Conservation (phyloP, 2,888 invertebrate species). For the Drosophila peninsularis region DNA sequence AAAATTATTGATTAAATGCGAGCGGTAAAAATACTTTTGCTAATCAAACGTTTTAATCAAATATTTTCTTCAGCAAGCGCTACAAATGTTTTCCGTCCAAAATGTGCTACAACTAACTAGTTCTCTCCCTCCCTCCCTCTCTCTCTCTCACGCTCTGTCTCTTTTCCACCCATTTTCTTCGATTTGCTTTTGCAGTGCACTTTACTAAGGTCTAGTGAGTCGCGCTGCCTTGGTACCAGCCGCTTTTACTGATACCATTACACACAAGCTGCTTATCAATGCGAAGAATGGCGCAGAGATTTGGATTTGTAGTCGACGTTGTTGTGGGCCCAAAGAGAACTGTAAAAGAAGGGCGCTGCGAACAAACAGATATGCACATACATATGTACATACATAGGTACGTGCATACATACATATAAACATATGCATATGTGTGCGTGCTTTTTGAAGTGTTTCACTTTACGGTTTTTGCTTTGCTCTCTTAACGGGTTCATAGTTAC, state of each 20-base stretch:
- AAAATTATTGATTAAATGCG: neutral
- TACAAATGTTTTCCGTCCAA: constrained; percentile 28
- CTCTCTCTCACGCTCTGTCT: neutral
- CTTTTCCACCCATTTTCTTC: neutral
- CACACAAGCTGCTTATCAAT: constrained; percentile 32
- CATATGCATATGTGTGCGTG: constrained; percentile 11
- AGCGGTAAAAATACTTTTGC: constrained; percentile 3
- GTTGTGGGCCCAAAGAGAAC: constrained; percentile 14
- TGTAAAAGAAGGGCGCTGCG: constrained; percentile 22
- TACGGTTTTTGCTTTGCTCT: constrained; percentile 24
- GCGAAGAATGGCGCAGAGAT: constrained; percentile 39
- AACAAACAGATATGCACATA: constrained; percentile 4
- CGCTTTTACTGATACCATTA: constrained; percentile 28
- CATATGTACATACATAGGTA: neutral
- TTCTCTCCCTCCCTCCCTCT: too few species aligned
- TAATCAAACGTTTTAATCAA: constrained; percentile 50
- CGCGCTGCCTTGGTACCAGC: constrained; percentile 13
- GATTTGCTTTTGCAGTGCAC: constrained; percentile 24
- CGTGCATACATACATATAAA: neutral
- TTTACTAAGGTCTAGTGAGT: constrained; percentile 21
- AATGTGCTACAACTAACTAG: neutral
- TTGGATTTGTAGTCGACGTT: constrained; percentile 37
- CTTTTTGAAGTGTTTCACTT: constrained; percentile 18
- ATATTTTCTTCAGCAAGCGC: constrained; percentile 34
- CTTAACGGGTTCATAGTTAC: constrained; percentile 38